Base-by-base conservation (phyloP, 2,888 invertebrate genomes). In the Homarus gammarus region DNA sequence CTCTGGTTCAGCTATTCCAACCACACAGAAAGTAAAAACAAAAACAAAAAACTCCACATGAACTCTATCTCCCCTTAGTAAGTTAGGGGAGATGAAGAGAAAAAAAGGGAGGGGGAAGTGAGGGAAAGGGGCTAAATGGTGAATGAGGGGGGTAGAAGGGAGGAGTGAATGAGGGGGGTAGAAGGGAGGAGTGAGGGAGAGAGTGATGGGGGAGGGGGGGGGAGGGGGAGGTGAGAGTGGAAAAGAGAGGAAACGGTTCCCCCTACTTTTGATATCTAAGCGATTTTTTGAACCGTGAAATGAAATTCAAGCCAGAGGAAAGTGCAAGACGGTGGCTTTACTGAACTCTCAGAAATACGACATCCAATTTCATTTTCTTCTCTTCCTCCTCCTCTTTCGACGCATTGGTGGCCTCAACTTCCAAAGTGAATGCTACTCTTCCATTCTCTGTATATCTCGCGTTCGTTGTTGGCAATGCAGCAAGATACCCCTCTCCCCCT, bases 241-340 rank as follows among this genome's bases (percentile, higher is more conserved):
- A 40, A 40, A 40, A n/a, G 75, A n/a, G 75, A 40, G 75, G 15
- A 40, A 75, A n/a, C n/a, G n/a, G n/a, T n/a, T n/a, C n/a, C n/a
- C n/a, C n/a, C n/a, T n/a, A n/a, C n/a, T 75, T 75, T 75, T 75
- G 75, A 75, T 75, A 40, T n/a, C n/a, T 75, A 75, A 75, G 75
- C 75, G 75, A 75, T 36, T 75, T 75, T 38, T 38, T 75, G 75
- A 75, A 36, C 75, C 75, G 75, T 75, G 75, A 75, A 75, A 75
- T 75, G 75, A 75, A 40, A 75, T 75, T 75, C 75, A 75, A 40
- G 40, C 22, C 72, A 22, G 40, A 40, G 75, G 40, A 75, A n/a
- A 38, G 75, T 38, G n/a, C n/a, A n/a, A 40, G n/a, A n/a, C 38
- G n/a, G 75, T 40, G 75, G 75, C 40, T 75, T 40, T 36, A 75